Conservation (phyloP, 2,113 vertebrate species). For the Oncorhynchus clarkii region DNA sequence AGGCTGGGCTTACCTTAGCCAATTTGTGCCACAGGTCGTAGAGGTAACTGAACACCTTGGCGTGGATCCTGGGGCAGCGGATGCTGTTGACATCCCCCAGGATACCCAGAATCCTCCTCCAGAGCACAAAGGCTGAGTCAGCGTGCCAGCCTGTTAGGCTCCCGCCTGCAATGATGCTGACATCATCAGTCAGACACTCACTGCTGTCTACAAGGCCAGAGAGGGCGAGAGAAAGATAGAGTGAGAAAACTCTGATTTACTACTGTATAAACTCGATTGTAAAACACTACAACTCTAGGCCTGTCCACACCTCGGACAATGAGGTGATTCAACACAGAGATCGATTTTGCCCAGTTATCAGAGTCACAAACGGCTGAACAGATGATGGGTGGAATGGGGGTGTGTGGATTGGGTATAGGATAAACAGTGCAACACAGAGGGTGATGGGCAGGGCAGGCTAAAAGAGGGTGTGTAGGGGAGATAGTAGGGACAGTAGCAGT, state of each 20-base stretch:
- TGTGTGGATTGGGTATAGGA: background rate
- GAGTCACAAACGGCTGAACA: background rate
- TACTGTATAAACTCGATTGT: background rate
- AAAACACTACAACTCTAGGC: background rate
- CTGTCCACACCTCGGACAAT: too few relatives aligned
- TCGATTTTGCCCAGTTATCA: background rate
- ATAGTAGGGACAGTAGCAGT: slow-evolving; percentile 15
- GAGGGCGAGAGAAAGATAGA: background rate
- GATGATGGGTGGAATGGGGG: background rate
- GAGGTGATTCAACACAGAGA: too few relatives aligned
- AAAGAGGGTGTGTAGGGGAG: background rate
- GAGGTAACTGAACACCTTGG: slow-evolving; percentile 89
- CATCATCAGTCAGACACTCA: slow-evolving; percentile 90
- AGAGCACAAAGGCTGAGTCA: slow-evolving; percentile 93
- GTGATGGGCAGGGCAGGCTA: background rate
- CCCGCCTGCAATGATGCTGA: slow-evolving; percentile 96
- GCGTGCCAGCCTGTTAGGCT: slow-evolving; percentile 93
- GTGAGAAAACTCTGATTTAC: background rate
- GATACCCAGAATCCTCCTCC: slow-evolving; percentile 95
- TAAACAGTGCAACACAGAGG: background rate
- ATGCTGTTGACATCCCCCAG: slow-evolving; percentile 96
- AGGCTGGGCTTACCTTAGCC: slow-evolving; percentile 82
- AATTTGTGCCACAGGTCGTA: slow-evolving; percentile 96
- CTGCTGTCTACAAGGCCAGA: slow-evolving; percentile 81
- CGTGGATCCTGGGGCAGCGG: slow-evolving; percentile 89